These are phyloP conservation scores for Tenualosa ilisha DNA, from an alignment of 2,797 vertebrate genomes.

Conservation along the genomic window DNA sequence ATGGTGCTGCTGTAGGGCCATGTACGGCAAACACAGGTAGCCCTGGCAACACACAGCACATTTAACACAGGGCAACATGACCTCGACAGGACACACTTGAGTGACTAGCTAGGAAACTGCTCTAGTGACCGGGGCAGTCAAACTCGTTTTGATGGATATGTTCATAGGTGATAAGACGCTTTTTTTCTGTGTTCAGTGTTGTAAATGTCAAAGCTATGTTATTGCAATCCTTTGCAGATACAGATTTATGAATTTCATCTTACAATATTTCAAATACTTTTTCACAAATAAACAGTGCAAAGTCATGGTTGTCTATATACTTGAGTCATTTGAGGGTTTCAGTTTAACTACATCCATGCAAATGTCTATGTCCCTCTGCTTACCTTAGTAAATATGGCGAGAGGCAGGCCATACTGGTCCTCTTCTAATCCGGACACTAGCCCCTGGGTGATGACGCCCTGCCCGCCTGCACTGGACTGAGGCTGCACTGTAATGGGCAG, in stretches of 20 bases:
- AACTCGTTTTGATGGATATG: not conserved
- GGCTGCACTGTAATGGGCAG: slow-evolving; percentile 92
- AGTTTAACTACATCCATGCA: not conserved
- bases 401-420: slow-evolving; percentile 89
- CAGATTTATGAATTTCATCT: not conserved
- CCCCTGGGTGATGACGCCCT: slow-evolving; percentile 75
- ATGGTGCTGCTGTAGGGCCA: slow-evolving; percentile 98
- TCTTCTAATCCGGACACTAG: slow-evolving; percentile 91
- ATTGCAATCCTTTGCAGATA: not conserved
- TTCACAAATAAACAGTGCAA: not conserved
- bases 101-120: not conserved
- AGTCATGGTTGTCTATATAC: not conserved
- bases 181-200: too few species aligned
- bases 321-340: too few species aligned
- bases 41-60: slow-evolving; percentile 74
- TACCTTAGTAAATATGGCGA: slow-evolving; percentile 96
- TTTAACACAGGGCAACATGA: not conserved
- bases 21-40: slow-evolving; percentile 96
- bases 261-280: not conserved
- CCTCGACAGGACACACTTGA: not conserved
- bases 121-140: not conserved
- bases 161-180: not conserved
- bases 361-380: not conserved
- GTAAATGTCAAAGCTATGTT: too few species aligned
- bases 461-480: slow-evolving; percentile 78